Conservation (phyloP, 2,888 invertebrate genomes). For the Oeneis ivallda region DNA sequence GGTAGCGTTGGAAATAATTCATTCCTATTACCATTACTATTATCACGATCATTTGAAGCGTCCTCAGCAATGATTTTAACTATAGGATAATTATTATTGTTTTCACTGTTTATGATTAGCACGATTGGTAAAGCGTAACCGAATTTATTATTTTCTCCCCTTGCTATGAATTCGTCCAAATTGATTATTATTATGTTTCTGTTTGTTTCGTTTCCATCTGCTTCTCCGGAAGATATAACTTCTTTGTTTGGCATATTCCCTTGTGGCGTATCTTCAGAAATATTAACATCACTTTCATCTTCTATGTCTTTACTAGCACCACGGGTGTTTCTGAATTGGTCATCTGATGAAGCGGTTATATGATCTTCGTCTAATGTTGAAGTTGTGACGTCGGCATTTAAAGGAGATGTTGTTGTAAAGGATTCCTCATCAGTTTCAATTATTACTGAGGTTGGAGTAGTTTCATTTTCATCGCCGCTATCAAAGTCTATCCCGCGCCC, state of each 20-base stretch:
- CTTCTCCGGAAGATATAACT: neutral
- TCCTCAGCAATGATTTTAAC: slow-evolving; percentile 32
- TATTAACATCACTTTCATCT: slow-evolving; percentile 18
- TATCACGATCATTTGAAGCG: neutral
- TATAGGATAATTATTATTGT: slow-evolving; percentile 26
- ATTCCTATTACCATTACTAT: neutral
- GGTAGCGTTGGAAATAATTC: slow-evolving; percentile 1
- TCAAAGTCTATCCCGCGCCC: slow-evolving; percentile 22
- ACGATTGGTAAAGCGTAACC: slow-evolving; percentile 30
- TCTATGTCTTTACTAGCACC: slow-evolving; percentile 20
- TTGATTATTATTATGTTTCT: slow-evolving; percentile 31
- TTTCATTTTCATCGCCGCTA: neutral
- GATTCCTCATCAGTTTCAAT: neutral
- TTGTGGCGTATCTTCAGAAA: slow-evolving; percentile 18
- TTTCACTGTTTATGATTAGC: slow-evolving; percentile 26
- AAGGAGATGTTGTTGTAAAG: slow-evolving; percentile 2
- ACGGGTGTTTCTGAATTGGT: slow-evolving; percentile 34
- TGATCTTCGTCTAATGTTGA: slow-evolving; percentile 19
- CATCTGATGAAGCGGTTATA: slow-evolving; percentile 12
- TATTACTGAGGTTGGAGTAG: slow-evolving; percentile 3
- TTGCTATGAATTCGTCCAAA: slow-evolving; percentile 22
- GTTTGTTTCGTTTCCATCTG: neutral
- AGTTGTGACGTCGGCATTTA: slow-evolving; percentile 16
- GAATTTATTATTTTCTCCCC: slow-evolving; percentile 14
- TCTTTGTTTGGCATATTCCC: slow-evolving; percentile 8